Evolutionary conservation across 2,797 vertebrate genomes (phyloP), one percentile per base, ranked within the genome.

Genomic region (Malurus leucopterus): DNA sequence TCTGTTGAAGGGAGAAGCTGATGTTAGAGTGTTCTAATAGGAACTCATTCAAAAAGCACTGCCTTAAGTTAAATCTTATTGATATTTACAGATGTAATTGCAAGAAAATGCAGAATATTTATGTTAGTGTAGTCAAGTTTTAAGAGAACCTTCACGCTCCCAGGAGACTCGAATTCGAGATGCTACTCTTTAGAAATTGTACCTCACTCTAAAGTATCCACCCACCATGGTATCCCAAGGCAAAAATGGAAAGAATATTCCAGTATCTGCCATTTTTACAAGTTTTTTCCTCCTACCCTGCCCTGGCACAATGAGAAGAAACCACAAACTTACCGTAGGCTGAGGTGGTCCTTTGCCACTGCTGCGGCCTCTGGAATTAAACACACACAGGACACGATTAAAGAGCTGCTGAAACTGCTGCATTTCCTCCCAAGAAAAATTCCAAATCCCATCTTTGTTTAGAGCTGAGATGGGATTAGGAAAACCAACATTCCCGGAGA

Each of bases 331-430:
- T 96, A 99, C 99, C 69, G 98, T 96, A 94, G 98, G 96, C 62
- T 97, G 97, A 89, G 97, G 96, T 18, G 98, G 98, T 94, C 98
- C 98, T 98, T 99, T 99, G 96, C 97, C 98, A 97, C 97, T 98
- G 97, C 98, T 99, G 96, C 99, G 98, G 92, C 99, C 99, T 97
- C 99, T 99, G 97, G 83, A 98, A 98, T 88, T 2, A 95, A 96
- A 92, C 49, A 86, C 43, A 85, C 59, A 93, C 58, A 92, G 89
- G 58, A 87, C 19, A 59, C 0, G 49, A 86, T 59, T 93, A 59
- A 73, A 91, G 17, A 57, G 27, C 21, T 84, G 61, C 44, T 32
- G 1, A 68, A 93, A 85, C 9, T 34, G 43, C 29, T 64, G 26
- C 1, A 14, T 10, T 86, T 55, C 73, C 46, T n/a, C 63, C 65